These are phyloP conservation scores for Eutolmus rufibarbis DNA, from an alignment of 2,888 invertebrate genomes.

Conservation along the genomic window DNA sequence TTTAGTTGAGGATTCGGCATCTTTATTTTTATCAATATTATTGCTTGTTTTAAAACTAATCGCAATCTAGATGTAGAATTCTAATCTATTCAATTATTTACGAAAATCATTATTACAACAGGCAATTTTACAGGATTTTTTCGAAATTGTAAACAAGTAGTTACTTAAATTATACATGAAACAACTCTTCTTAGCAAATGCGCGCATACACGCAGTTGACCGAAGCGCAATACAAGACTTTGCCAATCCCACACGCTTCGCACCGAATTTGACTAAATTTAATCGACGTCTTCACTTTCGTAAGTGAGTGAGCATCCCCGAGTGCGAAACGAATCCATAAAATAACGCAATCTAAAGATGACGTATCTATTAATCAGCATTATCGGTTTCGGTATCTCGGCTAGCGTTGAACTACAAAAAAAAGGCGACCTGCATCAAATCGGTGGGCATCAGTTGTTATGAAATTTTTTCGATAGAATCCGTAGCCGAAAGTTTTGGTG, in stretches of 20 bases:
- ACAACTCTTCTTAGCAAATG: neutral
- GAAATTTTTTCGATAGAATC: constrained; percentile 34
- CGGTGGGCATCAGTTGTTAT: constrained; percentile 19
- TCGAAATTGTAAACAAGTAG: neutral
- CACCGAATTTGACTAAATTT: neutral
- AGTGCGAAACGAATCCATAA: neutral
- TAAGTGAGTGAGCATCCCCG: neutral
- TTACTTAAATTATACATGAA: neutral
- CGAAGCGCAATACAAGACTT: neutral
- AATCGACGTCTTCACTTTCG: neutral
- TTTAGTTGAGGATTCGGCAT: too few relatives aligned
- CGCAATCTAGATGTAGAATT: too few relatives aligned
- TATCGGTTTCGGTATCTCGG: neutral
- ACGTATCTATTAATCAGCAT: neutral
- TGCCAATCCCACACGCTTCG: neutral
- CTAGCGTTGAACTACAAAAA: neutral
- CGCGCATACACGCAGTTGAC: neutral
- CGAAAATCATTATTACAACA: too few relatives aligned
- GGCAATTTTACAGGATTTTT: neutral
- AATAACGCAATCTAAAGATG: neutral
- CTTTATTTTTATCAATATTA: too few relatives aligned
- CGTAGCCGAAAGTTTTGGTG: constrained; percentile 17
- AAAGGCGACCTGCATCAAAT: neutral
- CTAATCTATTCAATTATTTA: too few relatives aligned
- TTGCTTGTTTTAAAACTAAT: too few relatives aligned